Base-by-base conservation (phyloP, 2,888 invertebrate species). In the Timandra comae region DNA sequence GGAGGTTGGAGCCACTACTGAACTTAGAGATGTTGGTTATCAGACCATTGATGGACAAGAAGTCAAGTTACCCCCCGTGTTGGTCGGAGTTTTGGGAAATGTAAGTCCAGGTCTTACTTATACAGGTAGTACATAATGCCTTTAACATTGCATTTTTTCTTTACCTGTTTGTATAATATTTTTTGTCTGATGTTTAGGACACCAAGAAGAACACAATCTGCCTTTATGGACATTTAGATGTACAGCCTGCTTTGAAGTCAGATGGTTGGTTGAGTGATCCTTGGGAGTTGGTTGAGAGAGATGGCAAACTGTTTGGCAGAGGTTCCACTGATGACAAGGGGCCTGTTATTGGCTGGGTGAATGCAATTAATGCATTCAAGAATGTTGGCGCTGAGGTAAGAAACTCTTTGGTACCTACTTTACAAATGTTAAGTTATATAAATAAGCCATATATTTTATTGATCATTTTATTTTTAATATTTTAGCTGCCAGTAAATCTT, bases 231-330 rank as follows among this genome's bases (percentile, higher is more conserved):
- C 99, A 99, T 81, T 88, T 99, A 62, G 99, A 99, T 87, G 99
- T 99, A 0, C 99, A 99, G 71, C 99, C 99, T 6, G 99, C 99
- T 1, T 72, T 91, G 16, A 91, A 91, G 65, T 93, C 93, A 42
- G 98, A 98, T 86, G 99, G 98, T 0, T 99, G 99, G 99, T 88
- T 94, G 47, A 93, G 96, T 0, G 96, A 99, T 39, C 99, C 99
- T 0, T 99, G 99, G 84, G 91, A 89, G 12, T 82, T 99, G 34
- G 92, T 92, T 11, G 96, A 98, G 69, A 90, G 90, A 39, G 89
- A 98, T 82, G 95, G 91, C 1, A 98, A 97, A 69, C 81, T 98
- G 23, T 98, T 87, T 81, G 98, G 97, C 0, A 88, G 99, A 48
- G 99, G 98, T 9, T 89, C 97, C 5, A 93, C 94, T 22, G 98